Base-by-base conservation (phyloP, 2,888 invertebrate genomes). In the Xestia c-nigrum region DNA sequence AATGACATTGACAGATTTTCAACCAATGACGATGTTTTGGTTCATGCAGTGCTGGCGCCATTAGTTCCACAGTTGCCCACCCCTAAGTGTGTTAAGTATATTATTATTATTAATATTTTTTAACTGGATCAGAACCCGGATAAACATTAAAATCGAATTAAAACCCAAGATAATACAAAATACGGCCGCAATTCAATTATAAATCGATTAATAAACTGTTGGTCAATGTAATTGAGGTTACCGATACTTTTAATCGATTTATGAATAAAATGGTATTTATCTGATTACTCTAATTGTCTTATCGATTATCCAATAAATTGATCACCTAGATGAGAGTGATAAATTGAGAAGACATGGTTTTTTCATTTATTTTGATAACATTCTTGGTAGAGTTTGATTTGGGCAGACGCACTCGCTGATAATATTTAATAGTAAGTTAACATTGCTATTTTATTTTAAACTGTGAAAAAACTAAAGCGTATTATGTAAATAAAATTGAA, bases 101-200 rank as follows among this genome's bases (percentile, higher is more conserved):
- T 40, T 40, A 40, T 40, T 40, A 40, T 40, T 40, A 40, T 40
- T 40, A 7, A 40, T 40, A 40, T 40, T 40, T 40, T 40, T 40
- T 40, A 40, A 40, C 7, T 40, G 3, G 24, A 43, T 55, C 14
- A 43, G 4, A 57, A 46, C 66, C 61, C 38, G 57, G 67, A 80
- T 59, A 47, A 46, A 40, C 43, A 72, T 80, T 59, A 76, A 71
- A 63, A 80, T 21, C 16, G 0, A 71, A 81, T 76, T 47, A 68
- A 72, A 63, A 55, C 40, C 31, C 10, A 14, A 24, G 57, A 52
- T 40, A 63, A 19, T 38, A 61, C 19, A 9, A 5, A 61, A 19
- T 61, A 21, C n/a, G n/a, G 57, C 12, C 72, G 72, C 83, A 65
- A 31, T 63, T 78, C 78, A 55, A 82, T 82, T 78, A 61, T 14